phyloP scores from a whole-genome alignment of 2,888 invertebrate genomes.

The Patella caerulea region DNA sequence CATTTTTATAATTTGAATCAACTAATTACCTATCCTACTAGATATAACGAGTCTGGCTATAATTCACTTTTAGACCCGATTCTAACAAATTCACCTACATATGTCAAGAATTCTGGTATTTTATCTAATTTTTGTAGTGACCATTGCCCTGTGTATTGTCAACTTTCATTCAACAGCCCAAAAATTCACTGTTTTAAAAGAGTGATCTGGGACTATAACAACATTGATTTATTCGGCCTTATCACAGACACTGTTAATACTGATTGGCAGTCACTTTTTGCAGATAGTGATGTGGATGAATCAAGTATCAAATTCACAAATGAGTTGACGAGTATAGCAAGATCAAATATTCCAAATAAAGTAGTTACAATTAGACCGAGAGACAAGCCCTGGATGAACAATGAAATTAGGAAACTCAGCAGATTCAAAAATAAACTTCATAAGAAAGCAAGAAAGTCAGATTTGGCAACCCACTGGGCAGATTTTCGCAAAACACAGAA shows the following conservation, averaged over 20 bases:
- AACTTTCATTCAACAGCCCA: neutral
- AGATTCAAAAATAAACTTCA: neutral
- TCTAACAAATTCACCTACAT: neutral
- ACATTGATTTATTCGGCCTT: neutral
- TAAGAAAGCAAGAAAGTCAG: neutral
- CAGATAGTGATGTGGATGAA: neutral
- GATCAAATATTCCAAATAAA: slow-evolving; percentile 1
- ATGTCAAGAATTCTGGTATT: neutral
- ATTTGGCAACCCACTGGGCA: neutral
- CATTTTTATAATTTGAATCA: neutral
- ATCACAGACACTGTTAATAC: neutral
- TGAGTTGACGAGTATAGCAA: neutral
- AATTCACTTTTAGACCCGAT: neutral
- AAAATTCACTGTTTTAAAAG: neutral
- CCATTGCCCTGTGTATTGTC: slow-evolving; percentile 6
- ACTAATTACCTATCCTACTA: neutral
- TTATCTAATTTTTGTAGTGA: neutral
- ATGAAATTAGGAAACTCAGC: neutral
- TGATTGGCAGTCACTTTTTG: neutral
- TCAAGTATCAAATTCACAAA: neutral
- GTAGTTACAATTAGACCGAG: slow-evolving; percentile 2
- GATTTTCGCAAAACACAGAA: neutral
- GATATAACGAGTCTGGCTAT: neutral
- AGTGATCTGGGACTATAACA: neutral
- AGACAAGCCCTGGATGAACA: slow-evolving; percentile 1